These are phyloP conservation scores for Torymus tubicola DNA, from an alignment of 2,888 invertebrate species.

Conservation along the genomic window DNA sequence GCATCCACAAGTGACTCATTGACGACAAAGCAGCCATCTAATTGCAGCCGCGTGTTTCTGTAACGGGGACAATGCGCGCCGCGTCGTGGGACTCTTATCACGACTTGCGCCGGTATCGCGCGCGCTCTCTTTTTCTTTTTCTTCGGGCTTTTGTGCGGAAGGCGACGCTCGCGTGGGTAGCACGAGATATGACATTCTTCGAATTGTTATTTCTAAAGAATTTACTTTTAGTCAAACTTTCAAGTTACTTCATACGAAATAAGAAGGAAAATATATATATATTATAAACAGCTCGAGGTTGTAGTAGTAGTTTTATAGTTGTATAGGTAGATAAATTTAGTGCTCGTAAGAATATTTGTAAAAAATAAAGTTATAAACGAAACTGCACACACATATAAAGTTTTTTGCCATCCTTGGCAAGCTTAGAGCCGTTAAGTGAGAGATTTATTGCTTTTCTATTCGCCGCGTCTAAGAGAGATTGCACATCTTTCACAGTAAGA, in stretches of 20 bases:
- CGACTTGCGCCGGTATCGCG: not conserved
- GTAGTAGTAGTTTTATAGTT: too few species aligned
- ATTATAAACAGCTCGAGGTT: too few species aligned
- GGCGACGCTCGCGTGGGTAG: not conserved
- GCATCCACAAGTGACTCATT: conserved; percentile 50
- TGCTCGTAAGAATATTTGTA: too few species aligned
- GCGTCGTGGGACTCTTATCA: conserved; percentile 31
- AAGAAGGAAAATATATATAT: too few species aligned
- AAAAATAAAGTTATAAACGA: too few species aligned
- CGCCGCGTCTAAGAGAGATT: too few species aligned
- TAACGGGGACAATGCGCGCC: conserved; percentile 44
- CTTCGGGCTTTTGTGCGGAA: not conserved
- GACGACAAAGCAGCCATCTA: conserved; percentile 42
- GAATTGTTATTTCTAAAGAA: not conserved
- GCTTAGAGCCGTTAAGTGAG: too few species aligned
- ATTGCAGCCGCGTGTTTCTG: conserved; percentile 42
- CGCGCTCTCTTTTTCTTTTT: conserved; percentile 22
- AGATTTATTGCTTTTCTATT: too few species aligned
- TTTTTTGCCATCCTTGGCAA: not conserved
- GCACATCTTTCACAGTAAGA: too few species aligned
- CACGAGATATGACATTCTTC: conserved; percentile 14
- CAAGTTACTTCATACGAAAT: too few species aligned
- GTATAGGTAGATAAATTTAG: too few species aligned
- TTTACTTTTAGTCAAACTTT: not conserved
- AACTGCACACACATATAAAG: too few species aligned